A percentile compares a stretch with the other conserved stretches of the same genome.
Conservation (phyloP, 2,888 invertebrate species). For the Lepidochitona cinerea region DNA sequence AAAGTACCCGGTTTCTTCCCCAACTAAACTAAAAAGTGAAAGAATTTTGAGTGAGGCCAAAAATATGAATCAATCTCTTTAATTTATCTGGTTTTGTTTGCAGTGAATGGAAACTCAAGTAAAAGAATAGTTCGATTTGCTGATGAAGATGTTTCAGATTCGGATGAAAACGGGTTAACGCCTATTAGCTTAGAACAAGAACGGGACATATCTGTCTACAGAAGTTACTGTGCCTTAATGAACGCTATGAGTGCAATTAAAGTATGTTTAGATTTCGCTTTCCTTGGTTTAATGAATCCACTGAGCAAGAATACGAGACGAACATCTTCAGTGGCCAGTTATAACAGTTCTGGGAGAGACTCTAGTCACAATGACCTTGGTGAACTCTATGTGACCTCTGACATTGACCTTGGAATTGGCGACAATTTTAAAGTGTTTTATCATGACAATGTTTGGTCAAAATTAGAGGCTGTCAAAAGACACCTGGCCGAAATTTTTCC, state of each 20-base stretch:
- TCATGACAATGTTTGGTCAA: slow-evolving; percentile 46
- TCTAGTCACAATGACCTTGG: not conserved
- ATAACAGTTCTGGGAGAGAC: not conserved
- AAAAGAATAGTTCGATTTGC: slow-evolving; percentile 54
- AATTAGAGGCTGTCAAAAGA: slow-evolving; percentile 39
- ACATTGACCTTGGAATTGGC: not conserved
- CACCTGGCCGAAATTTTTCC: slow-evolving; percentile 57
- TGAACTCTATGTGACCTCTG: not conserved
- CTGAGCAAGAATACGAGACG: slow-evolving; percentile 22
- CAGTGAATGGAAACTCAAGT: slow-evolving; percentile 24
- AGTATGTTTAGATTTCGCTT: slow-evolving; percentile 51
- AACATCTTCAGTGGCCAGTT: not conserved
- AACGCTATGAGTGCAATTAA: slow-evolving; percentile 61
- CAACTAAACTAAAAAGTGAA: too few relatives aligned
- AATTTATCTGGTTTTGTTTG: not conserved
- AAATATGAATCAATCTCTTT: too few relatives aligned
- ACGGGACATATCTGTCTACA: slow-evolving; percentile 58
- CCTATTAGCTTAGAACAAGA: slow-evolving; percentile 55
- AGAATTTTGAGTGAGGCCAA: too few relatives aligned
- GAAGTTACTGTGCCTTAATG: slow-evolving; percentile 61
- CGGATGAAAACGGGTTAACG: slow-evolving; percentile 13
- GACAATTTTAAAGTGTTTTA: slow-evolving; percentile 44
- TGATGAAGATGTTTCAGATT: slow-evolving; percentile 21
- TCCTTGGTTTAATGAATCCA: slow-evolving; percentile 50
- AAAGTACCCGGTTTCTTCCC: too few relatives aligned